These are phyloP conservation scores for Leptobrachium leishanense DNA, from an alignment of 2,113 vertebrate genomes.

Conservation along the genomic window DNA sequence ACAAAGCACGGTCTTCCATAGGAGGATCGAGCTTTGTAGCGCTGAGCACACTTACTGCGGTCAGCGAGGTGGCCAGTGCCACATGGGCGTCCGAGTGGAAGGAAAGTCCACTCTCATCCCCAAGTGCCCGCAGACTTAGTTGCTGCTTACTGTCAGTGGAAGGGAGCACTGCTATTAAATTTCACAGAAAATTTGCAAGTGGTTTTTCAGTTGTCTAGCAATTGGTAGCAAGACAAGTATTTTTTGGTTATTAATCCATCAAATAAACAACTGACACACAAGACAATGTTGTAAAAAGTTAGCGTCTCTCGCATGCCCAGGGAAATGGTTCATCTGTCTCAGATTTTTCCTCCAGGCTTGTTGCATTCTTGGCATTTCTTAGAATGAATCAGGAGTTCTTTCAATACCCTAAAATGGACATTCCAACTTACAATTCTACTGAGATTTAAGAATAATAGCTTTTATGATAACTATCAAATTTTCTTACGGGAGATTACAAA, in stretches of 20 bases:
- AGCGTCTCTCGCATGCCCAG: neutral
- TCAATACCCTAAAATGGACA: slow-evolving; percentile 24
- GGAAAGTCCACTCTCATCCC: no score
- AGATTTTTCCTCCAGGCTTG: slow-evolving; percentile 9
- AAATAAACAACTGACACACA: neutral
- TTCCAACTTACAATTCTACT: slow-evolving; percentile 8
- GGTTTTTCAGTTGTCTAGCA: no score
- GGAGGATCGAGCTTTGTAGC: no score
- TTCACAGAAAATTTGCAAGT: no score
- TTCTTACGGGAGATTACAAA: slow-evolving; percentile 30
- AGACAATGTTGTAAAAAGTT: neutral
- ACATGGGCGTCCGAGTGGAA: no score
- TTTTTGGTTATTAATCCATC: neutral
- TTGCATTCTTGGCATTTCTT: slow-evolving; percentile 5
- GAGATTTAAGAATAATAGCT: slow-evolving; percentile 36
- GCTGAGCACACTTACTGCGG: no score
- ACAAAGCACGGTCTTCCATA: no score
- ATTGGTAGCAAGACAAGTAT: neutral
- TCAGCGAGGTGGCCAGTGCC: no score
- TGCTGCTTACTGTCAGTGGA: no score
- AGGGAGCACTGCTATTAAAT: no score
- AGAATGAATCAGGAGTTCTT: neutral
- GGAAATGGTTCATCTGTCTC: slow-evolving; percentile 13
- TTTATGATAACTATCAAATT: slow-evolving; percentile 39
- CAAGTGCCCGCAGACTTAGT: no score